Percentiles rank a stretch among this genome's conserved stretches.
Conservation (phyloP, 2,888 invertebrate genomes). For the Torymus texanus region DNA sequence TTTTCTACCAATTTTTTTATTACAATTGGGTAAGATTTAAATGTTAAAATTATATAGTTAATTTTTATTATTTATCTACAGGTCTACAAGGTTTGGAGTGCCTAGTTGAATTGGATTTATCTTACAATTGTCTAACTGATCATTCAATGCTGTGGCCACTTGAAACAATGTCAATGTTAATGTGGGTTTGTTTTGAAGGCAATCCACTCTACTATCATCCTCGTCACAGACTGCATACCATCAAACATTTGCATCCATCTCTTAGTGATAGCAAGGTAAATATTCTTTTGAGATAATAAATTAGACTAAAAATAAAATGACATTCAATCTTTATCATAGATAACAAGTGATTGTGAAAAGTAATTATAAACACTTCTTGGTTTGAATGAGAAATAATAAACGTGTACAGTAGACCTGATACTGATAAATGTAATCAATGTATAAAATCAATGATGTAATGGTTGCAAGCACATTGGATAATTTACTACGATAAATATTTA, state of each 20-base stretch:
- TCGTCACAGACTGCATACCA: conserved; percentile 78
- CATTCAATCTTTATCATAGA: too few relatives aligned
- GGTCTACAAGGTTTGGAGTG: conserved; percentile 77
- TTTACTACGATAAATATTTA: too few relatives aligned
- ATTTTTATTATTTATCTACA: conserved; percentile 57
- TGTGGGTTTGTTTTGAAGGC: conserved; percentile 78
- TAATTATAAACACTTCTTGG: too few relatives aligned
- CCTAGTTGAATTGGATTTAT: conserved; percentile 79
- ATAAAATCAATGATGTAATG: too few relatives aligned
- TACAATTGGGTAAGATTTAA: too few relatives aligned
- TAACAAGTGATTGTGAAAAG: too few relatives aligned
- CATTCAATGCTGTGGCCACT: conserved; percentile 79
- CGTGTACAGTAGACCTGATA: too few relatives aligned
- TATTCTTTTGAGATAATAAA: conserved; percentile 20
- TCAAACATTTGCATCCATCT: conserved; percentile 78
- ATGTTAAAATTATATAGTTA: too few relatives aligned
- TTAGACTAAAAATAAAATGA: neutral
- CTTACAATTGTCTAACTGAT: conserved; percentile 80
- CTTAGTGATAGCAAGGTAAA: conserved; percentile 76
- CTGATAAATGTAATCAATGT: too few relatives aligned
- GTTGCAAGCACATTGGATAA: too few relatives aligned
- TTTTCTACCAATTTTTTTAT: too few relatives aligned
- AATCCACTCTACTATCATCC: conserved; percentile 81
- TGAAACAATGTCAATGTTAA: conserved; percentile 77
- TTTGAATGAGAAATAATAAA: too few relatives aligned